Evolutionary conservation across 2,113 vertebrate species (phyloP).

Genomic region (Onychostoma macrolepis): DNA sequence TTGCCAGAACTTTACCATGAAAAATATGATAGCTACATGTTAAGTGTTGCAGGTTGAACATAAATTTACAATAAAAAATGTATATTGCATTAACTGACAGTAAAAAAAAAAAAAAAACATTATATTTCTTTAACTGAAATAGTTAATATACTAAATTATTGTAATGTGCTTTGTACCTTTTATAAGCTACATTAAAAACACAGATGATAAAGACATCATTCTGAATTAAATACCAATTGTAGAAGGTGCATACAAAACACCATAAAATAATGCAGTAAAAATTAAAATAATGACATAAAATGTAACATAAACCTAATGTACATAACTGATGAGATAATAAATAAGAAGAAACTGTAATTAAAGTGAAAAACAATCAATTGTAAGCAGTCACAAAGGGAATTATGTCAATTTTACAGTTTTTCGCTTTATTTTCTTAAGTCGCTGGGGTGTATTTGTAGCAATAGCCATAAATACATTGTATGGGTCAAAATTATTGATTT

Average conservation of each 20-base stretch:
- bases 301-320: background rate
- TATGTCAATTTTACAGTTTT: too few species aligned
- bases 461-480: too few species aligned
- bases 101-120: background rate
- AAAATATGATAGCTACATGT: background rate
- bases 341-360: background rate
- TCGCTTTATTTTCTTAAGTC: too few species aligned
- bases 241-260: background rate
- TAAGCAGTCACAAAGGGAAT: too few species aligned
- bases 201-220: too few species aligned
- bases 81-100: background rate
- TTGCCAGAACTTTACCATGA: background rate
- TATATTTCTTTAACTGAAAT: background rate
- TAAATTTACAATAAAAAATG: background rate
- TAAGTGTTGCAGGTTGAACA: background rate
- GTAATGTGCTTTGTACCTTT: background rate
- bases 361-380: too few species aligned
- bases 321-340: background rate
- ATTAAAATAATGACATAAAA: too few species aligned
- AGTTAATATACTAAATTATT: background rate
- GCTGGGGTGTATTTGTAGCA: too few species aligned
- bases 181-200: background rate
- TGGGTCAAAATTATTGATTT: too few species aligned
- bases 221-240: too few species aligned
- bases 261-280: background rate